These are phyloP conservation scores for Spheniscus mendiculus DNA, from an alignment of 2,113 vertebrate species.

Conservation along the genomic window DNA sequence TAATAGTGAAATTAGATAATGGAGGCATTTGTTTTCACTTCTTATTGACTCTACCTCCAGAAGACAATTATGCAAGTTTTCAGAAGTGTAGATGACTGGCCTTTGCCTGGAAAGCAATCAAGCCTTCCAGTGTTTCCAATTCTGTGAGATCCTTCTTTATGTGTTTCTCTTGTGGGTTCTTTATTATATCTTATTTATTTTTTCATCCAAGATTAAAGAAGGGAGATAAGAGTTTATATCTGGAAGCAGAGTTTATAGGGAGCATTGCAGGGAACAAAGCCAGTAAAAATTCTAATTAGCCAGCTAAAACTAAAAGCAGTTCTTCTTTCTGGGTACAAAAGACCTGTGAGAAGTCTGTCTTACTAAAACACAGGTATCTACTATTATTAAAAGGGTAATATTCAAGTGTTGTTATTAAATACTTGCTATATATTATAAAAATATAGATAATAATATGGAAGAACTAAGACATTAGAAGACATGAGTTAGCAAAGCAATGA, in stretches of 20 bases:
- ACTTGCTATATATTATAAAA: background rate
- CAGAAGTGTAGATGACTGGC: background rate
- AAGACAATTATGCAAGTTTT: background rate
- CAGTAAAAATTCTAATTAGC: background rate
- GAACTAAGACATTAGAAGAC: background rate
- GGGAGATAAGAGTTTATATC: background rate
- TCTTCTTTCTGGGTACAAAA: background rate
- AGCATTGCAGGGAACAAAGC: background rate
- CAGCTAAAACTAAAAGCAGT: background rate
- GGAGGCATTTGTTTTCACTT: background rate
- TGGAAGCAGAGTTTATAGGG: background rate
- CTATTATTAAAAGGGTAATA: background rate
- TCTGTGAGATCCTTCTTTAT: background rate
- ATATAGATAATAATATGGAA: background rate
- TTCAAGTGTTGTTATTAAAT: background rate
- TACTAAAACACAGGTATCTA: background rate
- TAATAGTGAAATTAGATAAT: background rate
- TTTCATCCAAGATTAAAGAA: background rate
- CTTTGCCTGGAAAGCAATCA: background rate
- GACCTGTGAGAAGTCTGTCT: background rate
- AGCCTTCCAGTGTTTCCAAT: background rate
- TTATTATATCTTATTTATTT: background rate
- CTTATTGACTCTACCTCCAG: background rate
- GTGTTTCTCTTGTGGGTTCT: background rate
- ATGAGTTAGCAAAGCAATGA: background rate